These are phyloP conservation scores for Dynastes maya DNA, from an alignment of 2,888 invertebrate species.

Conservation along the genomic window DNA sequence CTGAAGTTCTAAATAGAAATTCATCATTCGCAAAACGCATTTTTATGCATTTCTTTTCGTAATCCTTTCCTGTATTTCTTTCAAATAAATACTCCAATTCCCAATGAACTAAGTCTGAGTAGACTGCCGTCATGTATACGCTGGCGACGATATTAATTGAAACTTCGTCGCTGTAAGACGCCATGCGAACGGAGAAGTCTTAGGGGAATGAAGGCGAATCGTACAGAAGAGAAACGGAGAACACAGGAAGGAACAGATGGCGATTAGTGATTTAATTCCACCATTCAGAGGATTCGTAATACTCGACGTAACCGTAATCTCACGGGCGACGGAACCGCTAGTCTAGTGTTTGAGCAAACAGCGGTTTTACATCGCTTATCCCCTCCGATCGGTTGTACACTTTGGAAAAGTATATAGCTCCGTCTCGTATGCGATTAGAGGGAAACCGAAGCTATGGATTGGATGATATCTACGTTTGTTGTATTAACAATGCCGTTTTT, in stretches of 20 bases:
- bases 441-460: not conserved
- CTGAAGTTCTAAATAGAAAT: no score
- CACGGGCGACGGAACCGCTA: conserved; percentile 59
- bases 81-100: no score
- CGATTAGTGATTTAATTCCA: conserved; percentile 63
- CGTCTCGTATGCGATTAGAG: conserved; percentile 20
- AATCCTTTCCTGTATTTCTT: no score
- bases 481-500: not conserved
- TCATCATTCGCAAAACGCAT: no score
- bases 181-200: conserved; percentile 13
- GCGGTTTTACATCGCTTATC: conserved; percentile 59
- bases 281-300: conserved; percentile 62
- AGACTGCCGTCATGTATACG: not conserved
- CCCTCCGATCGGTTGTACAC: conserved; percentile 40
- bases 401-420: conserved; percentile 30
- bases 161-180: conserved; percentile 22
- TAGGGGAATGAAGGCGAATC: conserved; percentile 22
- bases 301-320: conserved; percentile 63
- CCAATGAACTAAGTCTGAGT: not conserved
- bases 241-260: conserved; percentile 57
- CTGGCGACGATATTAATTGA: conserved; percentile 18
- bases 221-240: conserved; percentile 21
- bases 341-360: conserved; percentile 63
- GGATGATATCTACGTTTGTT: not conserved
- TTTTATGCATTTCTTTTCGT: no score